Percentiles rank a stretch among this genome's conserved stretches.
Conservation (phyloP, 1,140 invertebrate genomes). For the Himalopsyche phryganea region DNA sequence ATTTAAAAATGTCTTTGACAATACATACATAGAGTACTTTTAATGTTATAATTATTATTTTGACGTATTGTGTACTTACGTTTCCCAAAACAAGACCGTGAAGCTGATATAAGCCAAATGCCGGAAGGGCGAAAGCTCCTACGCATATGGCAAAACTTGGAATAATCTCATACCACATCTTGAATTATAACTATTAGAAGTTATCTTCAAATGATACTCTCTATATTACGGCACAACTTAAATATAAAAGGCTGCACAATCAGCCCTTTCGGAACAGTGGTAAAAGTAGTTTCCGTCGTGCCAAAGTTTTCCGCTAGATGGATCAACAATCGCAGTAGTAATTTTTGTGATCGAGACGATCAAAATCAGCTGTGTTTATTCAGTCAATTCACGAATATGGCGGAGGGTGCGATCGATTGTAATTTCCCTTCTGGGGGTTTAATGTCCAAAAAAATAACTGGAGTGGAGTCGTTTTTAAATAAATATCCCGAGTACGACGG, state of each 20-base stretch:
- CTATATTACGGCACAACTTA: too few relatives aligned
- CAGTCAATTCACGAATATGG: slow-evolving; percentile 25
- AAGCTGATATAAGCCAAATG: slow-evolving; percentile 55
- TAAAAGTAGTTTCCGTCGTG: too few relatives aligned
- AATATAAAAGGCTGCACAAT: too few relatives aligned
- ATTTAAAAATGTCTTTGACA: too few relatives aligned
- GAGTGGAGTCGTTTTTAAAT: slow-evolving; percentile 79
- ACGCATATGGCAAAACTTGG: slow-evolving; percentile 57
- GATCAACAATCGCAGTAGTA: too few relatives aligned
- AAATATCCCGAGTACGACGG: slow-evolving; percentile 95
- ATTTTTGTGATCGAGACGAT: not conserved
- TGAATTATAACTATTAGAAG: slow-evolving; percentile 11
- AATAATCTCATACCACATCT: slow-evolving; percentile 65
- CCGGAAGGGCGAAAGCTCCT: slow-evolving; percentile 53
- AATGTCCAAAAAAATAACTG: slow-evolving; percentile 95
- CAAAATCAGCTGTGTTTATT: slow-evolving; percentile 24
- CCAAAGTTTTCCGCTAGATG: not conserved
- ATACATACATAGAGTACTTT: too few relatives aligned
- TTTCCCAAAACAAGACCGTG: slow-evolving; percentile 57
- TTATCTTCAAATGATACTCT: too few relatives aligned
- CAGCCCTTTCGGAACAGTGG: too few relatives aligned
- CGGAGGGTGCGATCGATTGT: slow-evolving; percentile 53
- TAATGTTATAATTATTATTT: too few relatives aligned
- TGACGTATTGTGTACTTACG: slow-evolving; percentile 40
- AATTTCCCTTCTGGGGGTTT: slow-evolving; percentile 78